phyloP scores from a whole-genome alignment of 2,797 vertebrate genomes.

The Tokudaia muenninki region DNA sequence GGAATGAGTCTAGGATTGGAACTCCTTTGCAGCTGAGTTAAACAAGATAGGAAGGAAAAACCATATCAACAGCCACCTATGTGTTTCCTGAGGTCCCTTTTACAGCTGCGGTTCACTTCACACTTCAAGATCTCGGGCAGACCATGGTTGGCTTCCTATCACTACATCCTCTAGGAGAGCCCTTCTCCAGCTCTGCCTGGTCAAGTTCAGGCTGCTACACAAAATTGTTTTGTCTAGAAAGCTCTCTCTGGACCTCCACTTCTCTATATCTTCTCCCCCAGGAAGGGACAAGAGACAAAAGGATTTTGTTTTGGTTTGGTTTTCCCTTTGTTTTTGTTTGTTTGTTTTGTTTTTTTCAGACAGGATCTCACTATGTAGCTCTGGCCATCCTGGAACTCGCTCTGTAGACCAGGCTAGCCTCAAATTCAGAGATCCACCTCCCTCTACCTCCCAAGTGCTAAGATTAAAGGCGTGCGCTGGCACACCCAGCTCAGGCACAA shows the following conservation, averaged over 20 bases:
- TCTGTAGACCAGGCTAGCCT: background rate
- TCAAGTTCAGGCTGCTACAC: background rate
- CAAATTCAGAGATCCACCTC: background rate
- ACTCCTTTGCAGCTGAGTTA: background rate
- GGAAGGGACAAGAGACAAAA: too few relatives aligned
- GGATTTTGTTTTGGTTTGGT: background rate
- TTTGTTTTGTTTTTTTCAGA: too few relatives aligned
- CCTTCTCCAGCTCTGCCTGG: background rate
- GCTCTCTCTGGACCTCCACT: background rate
- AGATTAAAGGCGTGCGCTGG: background rate
- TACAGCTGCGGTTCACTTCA: background rate
- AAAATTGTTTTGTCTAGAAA: background rate
- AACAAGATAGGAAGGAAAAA: background rate
- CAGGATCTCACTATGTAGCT: too few relatives aligned
- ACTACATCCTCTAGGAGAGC: background rate
- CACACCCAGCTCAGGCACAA: background rate
- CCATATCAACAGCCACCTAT: background rate
- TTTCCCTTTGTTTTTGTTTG: too few relatives aligned
- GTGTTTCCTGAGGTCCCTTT: background rate
- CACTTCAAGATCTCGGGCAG: background rate
- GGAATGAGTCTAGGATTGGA: background rate
- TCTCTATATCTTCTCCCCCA: too few relatives aligned
- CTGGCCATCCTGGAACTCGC: background rate
- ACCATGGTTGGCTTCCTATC: background rate
- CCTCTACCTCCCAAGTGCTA: background rate